Conservation (phyloP, 2,888 invertebrate species). For the Limulus polyphemus region DNA sequence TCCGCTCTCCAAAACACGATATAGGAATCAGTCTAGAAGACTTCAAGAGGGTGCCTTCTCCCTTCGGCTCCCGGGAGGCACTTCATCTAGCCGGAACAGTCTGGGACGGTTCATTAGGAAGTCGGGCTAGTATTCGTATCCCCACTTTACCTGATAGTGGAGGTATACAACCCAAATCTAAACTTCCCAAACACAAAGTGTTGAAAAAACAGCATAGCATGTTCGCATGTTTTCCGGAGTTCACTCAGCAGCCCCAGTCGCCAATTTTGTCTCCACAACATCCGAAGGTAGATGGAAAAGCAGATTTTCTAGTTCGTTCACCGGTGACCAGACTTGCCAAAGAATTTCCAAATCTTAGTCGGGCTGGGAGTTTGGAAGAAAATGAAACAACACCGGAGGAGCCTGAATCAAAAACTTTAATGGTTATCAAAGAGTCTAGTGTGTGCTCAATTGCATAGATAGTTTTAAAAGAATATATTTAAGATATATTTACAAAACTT, state of each 20-base stretch:
- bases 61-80: slow-evolving; percentile 27
- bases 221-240: slow-evolving; percentile 29
- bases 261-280: slow-evolving; percentile 4
- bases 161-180: slow-evolving; percentile 16
- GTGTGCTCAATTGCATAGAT: no score
- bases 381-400: no score
- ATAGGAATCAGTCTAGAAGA: slow-evolving; percentile 26
- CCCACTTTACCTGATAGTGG: neutral
- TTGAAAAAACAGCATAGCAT: slow-evolving; percentile 29
- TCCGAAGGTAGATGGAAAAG: neutral
- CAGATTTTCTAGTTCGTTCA: no score
- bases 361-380: no score
- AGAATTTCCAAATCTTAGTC: no score
- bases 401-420: no score
- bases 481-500: no score
- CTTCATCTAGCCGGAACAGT: slow-evolving; percentile 22
- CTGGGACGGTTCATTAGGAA: slow-evolving; percentile 21
- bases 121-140: neutral
- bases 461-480: no score
- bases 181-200: slow-evolving; percentile 28
- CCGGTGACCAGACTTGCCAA: no score
- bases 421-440: no score
- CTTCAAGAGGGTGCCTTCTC: slow-evolving; percentile 21
- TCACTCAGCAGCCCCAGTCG: slow-evolving; percentile 16
- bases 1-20: slow-evolving; percentile 19